Conservation (phyloP, 2,888 invertebrate species). For the Cantharis flavilabris region DNA sequence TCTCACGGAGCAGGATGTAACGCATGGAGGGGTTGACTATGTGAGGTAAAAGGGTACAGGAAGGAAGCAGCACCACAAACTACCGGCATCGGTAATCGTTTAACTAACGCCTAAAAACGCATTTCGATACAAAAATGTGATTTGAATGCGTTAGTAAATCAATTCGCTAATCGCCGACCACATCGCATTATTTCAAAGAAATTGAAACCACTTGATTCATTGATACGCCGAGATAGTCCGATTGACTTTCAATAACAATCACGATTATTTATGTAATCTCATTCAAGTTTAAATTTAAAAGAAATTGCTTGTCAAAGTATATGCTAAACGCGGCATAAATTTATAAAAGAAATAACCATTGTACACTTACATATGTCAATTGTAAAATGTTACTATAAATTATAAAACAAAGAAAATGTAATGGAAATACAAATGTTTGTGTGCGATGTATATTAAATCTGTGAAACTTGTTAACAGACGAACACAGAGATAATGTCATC, state of each 20-base stretch:
- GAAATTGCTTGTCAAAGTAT: neutral
- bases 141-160: neutral
- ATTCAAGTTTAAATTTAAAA: neutral
- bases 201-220: neutral
- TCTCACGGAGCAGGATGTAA: conserved; percentile 47
- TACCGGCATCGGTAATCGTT: conserved; percentile 36
- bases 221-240: neutral
- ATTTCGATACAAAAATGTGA: conserved; percentile 3
- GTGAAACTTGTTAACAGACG: neutral
- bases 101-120: conserved; percentile 24
- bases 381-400: neutral
- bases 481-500: neutral
- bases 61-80: conserved; percentile 43
- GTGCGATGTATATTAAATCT: neutral
- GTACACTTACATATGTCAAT: neutral
- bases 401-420: neutral
- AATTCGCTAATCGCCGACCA: neutral
- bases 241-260: neutral
- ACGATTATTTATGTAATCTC: neutral
- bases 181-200: neutral
- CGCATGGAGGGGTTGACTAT: conserved; percentile 36
- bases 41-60: conserved; percentile 40
- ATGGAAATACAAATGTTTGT: neutral
- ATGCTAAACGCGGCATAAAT: neutral
- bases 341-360: neutral